These are phyloP conservation scores for Tringa solitaria DNA, from an alignment of 2,113 vertebrate genomes.

Conservation along the genomic window DNA sequence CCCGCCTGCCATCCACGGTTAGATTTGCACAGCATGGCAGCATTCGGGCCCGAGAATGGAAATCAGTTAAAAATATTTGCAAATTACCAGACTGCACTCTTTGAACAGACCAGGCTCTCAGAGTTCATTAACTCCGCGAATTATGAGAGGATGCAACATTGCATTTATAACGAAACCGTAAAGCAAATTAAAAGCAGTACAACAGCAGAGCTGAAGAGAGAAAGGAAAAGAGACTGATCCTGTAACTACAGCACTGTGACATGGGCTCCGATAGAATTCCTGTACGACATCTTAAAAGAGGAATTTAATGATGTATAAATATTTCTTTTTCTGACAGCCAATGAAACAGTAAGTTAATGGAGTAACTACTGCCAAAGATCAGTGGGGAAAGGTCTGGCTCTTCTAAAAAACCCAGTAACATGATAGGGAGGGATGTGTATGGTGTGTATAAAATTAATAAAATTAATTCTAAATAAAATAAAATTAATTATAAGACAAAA, in stretches of 20 bases:
- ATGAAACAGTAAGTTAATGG: neutral
- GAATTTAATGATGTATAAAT: neutral
- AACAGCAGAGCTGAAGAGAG: neutral
- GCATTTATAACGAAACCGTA: neutral
- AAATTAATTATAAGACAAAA: neutral
- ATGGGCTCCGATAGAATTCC: neutral
- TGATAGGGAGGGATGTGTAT: neutral
- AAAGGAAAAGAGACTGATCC: neutral
- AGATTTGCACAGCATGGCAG: neutral
- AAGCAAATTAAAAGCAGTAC: neutral
- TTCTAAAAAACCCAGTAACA: neutral
- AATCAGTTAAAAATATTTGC: neutral
- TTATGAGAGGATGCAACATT: neutral
- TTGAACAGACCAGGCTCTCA: neutral
- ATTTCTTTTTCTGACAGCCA: neutral
- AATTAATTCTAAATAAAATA: neutral
- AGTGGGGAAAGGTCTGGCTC: neutral
- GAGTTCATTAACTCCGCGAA: neutral
- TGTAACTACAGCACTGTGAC: neutral
- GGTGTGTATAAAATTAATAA: neutral
- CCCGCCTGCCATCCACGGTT: rapidly evolving
- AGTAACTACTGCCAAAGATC: neutral
- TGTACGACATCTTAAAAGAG: neutral
- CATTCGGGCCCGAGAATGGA: neutral
- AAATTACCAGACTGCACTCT: neutral